Conservation (phyloP, 1,140 invertebrate species). For the Parasteatoda tepidariorum region DNA sequence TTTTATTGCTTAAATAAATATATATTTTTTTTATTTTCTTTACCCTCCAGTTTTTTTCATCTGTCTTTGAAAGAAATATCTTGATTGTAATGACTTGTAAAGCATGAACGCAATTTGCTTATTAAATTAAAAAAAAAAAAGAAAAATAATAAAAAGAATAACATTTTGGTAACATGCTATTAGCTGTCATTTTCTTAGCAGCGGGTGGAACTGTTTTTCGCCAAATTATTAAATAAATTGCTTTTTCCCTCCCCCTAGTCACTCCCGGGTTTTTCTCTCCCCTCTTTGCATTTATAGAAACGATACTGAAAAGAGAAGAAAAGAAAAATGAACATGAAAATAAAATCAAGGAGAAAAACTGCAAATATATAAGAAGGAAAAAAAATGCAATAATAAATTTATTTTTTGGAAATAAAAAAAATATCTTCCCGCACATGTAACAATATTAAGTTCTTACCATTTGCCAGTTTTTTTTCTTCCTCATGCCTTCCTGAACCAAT, state of each 20-base stretch:
- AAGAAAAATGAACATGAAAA: neutral
- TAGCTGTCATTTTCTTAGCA: slow-evolving; percentile 52
- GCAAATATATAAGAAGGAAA: neutral
- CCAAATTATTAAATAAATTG: slow-evolving; percentile 60
- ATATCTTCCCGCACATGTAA: slow-evolving; percentile 25
- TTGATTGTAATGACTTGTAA: slow-evolving; percentile 60
- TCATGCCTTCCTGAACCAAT: neutral
- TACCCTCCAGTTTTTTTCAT: neutral
- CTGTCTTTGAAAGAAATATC: neutral
- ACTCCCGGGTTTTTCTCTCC: neutral
- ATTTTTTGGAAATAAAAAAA: slow-evolving; percentile 24
- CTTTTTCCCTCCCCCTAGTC: slow-evolving; percentile 38
- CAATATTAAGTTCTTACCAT: slow-evolving; percentile 55
- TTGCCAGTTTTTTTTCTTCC: neutral
- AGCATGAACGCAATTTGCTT: slow-evolving; percentile 56
- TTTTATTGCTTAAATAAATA: slow-evolving; percentile 10
- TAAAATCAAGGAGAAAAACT: neutral
- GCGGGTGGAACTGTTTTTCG: neutral
- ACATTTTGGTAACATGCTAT: slow-evolving; percentile 54
- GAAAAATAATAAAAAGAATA: slow-evolving; percentile 24
- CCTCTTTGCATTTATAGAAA: slow-evolving; percentile 45
- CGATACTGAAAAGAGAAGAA: neutral
- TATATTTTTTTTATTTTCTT: neutral
- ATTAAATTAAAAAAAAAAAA: slow-evolving; percentile 45
- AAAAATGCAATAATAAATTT: slow-evolving; percentile 49